Conservation (phyloP, 2,797 vertebrate species). For the Sebastes matsubarae region DNA sequence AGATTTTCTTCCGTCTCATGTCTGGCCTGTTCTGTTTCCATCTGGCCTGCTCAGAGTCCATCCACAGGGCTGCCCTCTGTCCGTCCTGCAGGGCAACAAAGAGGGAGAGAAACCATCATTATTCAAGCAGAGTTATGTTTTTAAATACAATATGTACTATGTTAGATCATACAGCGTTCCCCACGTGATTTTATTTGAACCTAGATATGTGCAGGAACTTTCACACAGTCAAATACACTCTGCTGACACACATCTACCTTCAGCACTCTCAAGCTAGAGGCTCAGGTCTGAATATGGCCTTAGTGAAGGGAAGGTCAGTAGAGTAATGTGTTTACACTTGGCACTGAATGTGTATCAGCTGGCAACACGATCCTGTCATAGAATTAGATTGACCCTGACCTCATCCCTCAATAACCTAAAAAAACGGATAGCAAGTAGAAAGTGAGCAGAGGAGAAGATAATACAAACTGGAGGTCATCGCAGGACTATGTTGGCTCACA, state of each 20-base stretch:
- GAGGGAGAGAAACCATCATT: not conserved
- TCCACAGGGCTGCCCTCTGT: slow-evolving; percentile 93
- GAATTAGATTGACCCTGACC: slow-evolving; percentile 22
- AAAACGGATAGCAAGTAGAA: not conserved
- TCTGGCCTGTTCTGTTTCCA: slow-evolving; percentile 96
- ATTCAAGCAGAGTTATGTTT: not conserved
- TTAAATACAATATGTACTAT: not conserved
- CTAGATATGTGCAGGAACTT: not conserved
- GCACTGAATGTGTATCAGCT: slow-evolving; percentile 16
- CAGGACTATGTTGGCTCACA: not conserved
- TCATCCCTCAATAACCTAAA: not conserved
- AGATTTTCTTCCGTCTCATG: slow-evolving; percentile 95
- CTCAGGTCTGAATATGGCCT: not conserved
- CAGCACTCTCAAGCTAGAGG: not conserved
- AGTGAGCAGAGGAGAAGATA: slow-evolving; percentile 2
- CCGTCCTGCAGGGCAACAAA: slow-evolving; percentile 83
- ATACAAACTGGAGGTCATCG: slow-evolving; percentile 1
- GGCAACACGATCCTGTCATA: not conserved
- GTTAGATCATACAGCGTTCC: not conserved
- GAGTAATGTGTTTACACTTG: slow-evolving; percentile 22
- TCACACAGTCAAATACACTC: not conserved
- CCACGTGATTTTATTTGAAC: not conserved
- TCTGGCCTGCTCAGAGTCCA: slow-evolving; percentile 97
- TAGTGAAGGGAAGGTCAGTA: not conserved
- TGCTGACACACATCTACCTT: not conserved